These are phyloP conservation scores for Aspidiotus rigidus DNA, from an alignment of 2,888 invertebrate species.

Conservation along the genomic window DNA sequence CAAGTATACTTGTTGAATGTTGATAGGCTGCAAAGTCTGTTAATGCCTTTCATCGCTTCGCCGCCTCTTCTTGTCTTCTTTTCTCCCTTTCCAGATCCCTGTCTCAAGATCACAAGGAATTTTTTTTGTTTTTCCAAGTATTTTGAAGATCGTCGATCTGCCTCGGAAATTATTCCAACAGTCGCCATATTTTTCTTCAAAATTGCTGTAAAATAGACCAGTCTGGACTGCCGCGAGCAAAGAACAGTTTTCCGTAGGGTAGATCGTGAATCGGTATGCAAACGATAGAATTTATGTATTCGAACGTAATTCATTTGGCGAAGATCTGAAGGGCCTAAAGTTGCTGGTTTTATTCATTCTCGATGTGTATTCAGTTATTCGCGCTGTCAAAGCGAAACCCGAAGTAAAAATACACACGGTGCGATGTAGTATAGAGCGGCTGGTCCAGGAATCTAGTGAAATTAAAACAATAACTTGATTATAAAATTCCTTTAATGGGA, in stretches of 20 bases:
- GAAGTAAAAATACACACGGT: neutral
- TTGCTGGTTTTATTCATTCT: neutral
- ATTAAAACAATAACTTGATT: constrained; percentile 33
- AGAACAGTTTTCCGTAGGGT: too few species aligned
- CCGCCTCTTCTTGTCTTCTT: too few species aligned
- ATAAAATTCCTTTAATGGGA: constrained; percentile 33
- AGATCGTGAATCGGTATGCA: too few species aligned
- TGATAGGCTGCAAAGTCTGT: neutral
- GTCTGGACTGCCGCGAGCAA: too few species aligned
- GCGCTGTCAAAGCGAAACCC: neutral
- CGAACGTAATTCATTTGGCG: neutral
- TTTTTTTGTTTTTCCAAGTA: too few species aligned
- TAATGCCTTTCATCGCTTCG: neutral
- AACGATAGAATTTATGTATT: too few species aligned
- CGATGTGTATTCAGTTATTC: neutral
- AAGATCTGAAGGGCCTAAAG: neutral
- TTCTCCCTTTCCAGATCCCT: too few species aligned
- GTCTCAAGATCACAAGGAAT: too few species aligned
- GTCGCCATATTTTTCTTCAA: neutral
- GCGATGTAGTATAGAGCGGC: neutral
- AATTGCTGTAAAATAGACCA: too few species aligned
- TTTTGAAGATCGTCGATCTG: too few species aligned
- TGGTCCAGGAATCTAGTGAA: constrained; percentile 16
- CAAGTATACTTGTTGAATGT: constrained; percentile 4
- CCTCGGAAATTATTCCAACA: too few species aligned